Evolutionary conservation across 2,888 invertebrate species (phyloP).

Genomic region (Plebejus melissa): DNA sequence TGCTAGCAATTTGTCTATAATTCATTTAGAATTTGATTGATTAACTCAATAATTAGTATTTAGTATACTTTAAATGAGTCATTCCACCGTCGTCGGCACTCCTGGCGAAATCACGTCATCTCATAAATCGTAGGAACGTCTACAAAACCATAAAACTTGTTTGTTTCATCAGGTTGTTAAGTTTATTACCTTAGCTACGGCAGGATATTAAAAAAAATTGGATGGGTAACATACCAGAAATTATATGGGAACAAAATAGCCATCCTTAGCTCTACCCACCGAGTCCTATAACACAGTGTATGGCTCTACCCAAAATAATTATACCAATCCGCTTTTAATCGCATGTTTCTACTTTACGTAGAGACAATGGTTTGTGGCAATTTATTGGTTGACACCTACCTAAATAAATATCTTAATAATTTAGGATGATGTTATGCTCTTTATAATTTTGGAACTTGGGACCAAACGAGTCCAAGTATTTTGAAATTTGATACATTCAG

Average conservation of each 20-base stretch:
- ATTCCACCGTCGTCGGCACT: neutral
- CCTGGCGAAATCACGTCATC: neutral
- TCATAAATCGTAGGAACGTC: neutral
- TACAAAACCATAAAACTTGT: constrained; percentile 3
- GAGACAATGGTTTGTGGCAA: neutral
- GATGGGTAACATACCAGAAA: neutral
- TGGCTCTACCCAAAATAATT: too few species aligned
- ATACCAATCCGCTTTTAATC: neutral
- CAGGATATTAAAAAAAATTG: constrained; percentile 1
- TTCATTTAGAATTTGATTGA: neutral
- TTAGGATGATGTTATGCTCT: neutral
- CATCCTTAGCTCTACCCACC: neutral
- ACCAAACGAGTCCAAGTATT: neutral
- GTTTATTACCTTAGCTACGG: neutral
- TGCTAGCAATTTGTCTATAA: neutral
- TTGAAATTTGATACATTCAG: constrained; percentile 3
- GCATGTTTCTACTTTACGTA: neutral
- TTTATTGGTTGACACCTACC: neutral
- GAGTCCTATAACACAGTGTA: too few species aligned
- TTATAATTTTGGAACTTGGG: neutral
- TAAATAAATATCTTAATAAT: neutral
- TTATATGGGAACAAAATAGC: neutral
- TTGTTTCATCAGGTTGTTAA: constrained; percentile 15
- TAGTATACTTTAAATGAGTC: neutral
- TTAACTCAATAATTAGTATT: too few species aligned